Evolutionary conservation across 2,113 vertebrate species (phyloP).

Genomic region (Dicaeum eximium): DNA sequence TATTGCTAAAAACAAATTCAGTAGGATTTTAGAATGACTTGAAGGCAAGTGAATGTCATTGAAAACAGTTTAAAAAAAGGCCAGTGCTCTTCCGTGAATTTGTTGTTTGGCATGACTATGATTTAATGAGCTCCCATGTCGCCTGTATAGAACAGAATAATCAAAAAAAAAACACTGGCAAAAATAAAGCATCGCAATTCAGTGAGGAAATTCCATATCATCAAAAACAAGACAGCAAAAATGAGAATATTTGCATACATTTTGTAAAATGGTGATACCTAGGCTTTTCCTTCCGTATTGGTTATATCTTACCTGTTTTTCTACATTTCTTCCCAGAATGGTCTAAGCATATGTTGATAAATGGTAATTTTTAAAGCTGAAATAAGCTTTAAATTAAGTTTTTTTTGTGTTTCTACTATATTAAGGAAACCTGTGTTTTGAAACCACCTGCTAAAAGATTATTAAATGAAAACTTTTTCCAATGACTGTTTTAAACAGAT

Average conservation of each 20-base stretch:
- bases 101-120: neutral
- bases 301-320: neutral
- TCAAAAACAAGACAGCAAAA: neutral
- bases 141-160: conserved; percentile 29
- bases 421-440: neutral
- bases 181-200: neutral
- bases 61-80: neutral
- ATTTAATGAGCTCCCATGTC: conserved; percentile 36
- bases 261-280: neutral
- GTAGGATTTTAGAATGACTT: neutral
- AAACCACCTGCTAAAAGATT: neutral
- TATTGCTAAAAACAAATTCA: neutral
- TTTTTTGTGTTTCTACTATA: neutral
- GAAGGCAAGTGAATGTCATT: neutral
- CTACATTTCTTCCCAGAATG: neutral
- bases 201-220: neutral
- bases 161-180: conserved; percentile 1
- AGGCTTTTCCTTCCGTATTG: neutral
- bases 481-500: neutral
- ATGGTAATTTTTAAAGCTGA: neutral
- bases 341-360: neutral
- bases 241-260: neutral
- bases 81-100: neutral
- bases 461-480: neutral
- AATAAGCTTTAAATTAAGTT: neutral